A percentile compares a stretch with the other conserved stretches of the same genome.
Conservation (phyloP, 1,140 invertebrate genomes). For the Bicyclus anynana region DNA sequence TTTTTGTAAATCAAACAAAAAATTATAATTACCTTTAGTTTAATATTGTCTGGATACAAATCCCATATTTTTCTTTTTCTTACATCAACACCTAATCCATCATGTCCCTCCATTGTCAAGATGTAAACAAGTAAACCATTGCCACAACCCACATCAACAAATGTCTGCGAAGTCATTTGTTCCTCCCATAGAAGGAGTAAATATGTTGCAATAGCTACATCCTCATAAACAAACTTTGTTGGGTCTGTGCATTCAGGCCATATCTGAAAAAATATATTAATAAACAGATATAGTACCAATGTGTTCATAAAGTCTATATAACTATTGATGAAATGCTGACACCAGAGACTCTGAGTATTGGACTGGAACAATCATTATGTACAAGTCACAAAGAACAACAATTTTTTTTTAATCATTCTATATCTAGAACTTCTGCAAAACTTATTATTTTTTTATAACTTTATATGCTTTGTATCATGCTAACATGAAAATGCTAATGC, state of each 20-base stretch:
- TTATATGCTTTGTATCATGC: no score
- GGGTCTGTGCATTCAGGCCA: conserved; percentile 97
- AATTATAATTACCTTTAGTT: conserved; percentile 43
- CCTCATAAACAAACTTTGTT: conserved; percentile 97
- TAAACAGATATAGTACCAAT: no score
- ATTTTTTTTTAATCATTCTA: no score
- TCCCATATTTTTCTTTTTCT: conserved; percentile 94
- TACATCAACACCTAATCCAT: conserved; percentile 94
- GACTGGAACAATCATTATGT: no score
- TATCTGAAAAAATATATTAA: conserved; percentile 60
- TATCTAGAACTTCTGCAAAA: no score
- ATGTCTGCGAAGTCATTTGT: conserved; percentile 79
- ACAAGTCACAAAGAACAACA: no score
- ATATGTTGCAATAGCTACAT: conserved; percentile 96
- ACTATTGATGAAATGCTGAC: no score
- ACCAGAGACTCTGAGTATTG: no score
- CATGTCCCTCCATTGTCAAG: conserved; percentile 88
- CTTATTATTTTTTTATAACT: no score
- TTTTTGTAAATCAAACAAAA: no score
- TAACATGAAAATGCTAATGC: no score
- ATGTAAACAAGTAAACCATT: conserved; percentile 97
- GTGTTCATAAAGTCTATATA: no score
- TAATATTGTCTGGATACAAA: conserved; percentile 80
- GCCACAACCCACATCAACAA: conserved; percentile 97
- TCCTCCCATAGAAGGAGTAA: conserved; percentile 87